Conservation (phyloP, 2,888 invertebrate genomes). For the Cheilosia scutellata region DNA sequence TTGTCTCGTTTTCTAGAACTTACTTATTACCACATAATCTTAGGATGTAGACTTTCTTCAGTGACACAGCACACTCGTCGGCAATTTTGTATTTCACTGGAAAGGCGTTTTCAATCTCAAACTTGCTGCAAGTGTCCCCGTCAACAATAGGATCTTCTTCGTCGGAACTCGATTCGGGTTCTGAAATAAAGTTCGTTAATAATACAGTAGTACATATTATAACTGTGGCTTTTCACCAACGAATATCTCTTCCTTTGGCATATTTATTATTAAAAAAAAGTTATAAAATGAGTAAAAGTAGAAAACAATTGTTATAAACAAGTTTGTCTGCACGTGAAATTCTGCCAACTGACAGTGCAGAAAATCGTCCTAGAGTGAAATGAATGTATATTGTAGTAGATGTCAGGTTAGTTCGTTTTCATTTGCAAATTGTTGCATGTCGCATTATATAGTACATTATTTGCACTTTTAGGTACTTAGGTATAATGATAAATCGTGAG, state of each 20-base stretch:
- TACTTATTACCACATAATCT: conserved; percentile 86
- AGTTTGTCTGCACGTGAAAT: neutral
- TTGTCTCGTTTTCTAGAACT: conserved; percentile 40
- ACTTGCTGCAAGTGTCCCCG: conserved; percentile 79
- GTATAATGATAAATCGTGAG: too few relatives aligned
- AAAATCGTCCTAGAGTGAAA: neutral
- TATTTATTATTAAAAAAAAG: conserved; percentile 1
- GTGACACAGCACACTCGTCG: conserved; percentile 85
- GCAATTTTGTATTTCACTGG: conserved; percentile 78
- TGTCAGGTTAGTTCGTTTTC: too few relatives aligned
- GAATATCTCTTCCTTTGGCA: conserved; percentile 43
- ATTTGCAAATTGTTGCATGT: too few relatives aligned
- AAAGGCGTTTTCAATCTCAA: conserved; percentile 80
- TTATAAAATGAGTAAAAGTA: neutral
- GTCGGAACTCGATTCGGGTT: conserved; percentile 72
- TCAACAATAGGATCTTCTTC: conserved; percentile 79
- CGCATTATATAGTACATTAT: too few relatives aligned
- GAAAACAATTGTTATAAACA: conserved; percentile 16
- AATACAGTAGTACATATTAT: neutral
- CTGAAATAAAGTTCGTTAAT: conserved; percentile 17
- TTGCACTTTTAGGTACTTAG: too few relatives aligned
- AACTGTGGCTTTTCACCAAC: conserved; percentile 20
- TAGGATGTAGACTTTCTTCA: conserved; percentile 87
- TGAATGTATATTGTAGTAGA: too few relatives aligned
- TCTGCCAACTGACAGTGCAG: neutral